These are phyloP conservation scores for Pardalotus punctatus DNA, from an alignment of 2,113 vertebrate genomes.

Conservation along the genomic window DNA sequence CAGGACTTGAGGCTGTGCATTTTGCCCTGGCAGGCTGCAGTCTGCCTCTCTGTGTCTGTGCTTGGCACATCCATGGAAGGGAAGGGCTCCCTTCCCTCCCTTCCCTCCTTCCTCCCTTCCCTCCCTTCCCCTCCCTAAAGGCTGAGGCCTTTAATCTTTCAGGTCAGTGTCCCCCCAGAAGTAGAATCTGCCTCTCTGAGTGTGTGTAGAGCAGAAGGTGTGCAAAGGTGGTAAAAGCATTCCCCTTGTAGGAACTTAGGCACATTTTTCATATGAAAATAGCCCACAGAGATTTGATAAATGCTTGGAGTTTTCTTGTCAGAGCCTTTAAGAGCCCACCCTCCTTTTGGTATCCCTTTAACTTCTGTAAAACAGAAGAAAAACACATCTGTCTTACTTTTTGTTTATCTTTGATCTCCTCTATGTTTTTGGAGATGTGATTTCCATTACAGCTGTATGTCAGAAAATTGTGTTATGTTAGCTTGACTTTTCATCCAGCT, in stretches of 20 bases:
- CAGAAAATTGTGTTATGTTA: not conserved
- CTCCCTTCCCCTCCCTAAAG: too few species aligned
- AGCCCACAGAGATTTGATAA: not conserved
- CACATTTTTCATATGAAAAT: not conserved
- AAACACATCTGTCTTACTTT: not conserved
- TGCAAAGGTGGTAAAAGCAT: not conserved
- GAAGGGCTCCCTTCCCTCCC: too few species aligned
- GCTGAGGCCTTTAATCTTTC: conserved; percentile 17
- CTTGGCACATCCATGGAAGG: conserved; percentile 21
- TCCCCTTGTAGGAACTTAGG: not conserved
- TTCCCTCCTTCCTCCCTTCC: too few species aligned
- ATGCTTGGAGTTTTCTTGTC: not conserved
- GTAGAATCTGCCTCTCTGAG: not conserved
- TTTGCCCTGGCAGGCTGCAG: conserved; percentile 41
- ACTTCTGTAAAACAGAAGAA: not conserved
- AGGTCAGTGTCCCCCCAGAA: not conserved
- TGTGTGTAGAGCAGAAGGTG: not conserved
- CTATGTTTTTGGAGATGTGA: not conserved
- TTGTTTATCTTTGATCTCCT: not conserved
- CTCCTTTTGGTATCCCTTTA: not conserved
- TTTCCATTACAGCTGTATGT: not conserved
- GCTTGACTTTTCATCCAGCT: not conserved
- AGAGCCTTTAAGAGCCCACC: not conserved
- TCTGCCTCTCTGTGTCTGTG: not conserved
- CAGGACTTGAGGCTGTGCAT: conserved; percentile 34